phyloP scores from a whole-genome alignment of 2,888 invertebrate genomes.

The Icerya purchasi region DNA sequence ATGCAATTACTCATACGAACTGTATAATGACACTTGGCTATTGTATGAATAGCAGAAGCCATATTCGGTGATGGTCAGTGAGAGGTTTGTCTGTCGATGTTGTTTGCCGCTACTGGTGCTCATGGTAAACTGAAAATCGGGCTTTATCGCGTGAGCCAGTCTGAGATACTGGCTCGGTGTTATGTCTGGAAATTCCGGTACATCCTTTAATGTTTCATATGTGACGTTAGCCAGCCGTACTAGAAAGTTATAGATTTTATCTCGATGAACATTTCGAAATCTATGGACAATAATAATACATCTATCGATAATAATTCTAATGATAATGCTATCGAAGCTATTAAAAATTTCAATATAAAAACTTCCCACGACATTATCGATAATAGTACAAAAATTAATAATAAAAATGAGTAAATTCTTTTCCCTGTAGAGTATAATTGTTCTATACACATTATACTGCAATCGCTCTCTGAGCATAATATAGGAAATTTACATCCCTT shows the following conservation, averaged over 20 bases:
- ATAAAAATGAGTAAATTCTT: no score
- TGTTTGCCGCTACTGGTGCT: conserved; percentile 15
- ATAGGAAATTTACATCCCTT: no score
- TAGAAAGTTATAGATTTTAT: conserved; percentile 11
- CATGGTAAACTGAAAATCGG: conserved; percentile 10
- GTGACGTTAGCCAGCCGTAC: conserved; percentile 31
- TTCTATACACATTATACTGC: no score
- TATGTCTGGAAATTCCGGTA: conserved; percentile 25
- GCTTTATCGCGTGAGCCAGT: conserved; percentile 6
- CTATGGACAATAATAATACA: no score
- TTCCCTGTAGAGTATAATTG: no score
- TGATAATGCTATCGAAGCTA: no score
- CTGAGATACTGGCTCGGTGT: conserved; percentile 12
- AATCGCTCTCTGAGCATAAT: no score
- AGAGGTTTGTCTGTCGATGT: conserved; percentile 22
- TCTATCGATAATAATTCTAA: no score
- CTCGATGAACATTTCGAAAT: no score
- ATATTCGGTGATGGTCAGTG: conserved; percentile 41
- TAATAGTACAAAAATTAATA: no score
- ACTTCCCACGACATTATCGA: no score
- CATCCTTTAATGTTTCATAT: conserved; percentile 35
- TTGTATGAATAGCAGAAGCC: conserved; percentile 47
- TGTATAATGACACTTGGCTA: conserved; percentile 21
- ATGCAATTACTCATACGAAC: conserved; percentile 8
- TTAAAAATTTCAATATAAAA: no score